A percentile compares a stretch with the other conserved stretches of the same genome.
phyloP scores from a whole-genome alignment of 1,140 invertebrate genomes.

The Hyphantria cunea region DNA sequence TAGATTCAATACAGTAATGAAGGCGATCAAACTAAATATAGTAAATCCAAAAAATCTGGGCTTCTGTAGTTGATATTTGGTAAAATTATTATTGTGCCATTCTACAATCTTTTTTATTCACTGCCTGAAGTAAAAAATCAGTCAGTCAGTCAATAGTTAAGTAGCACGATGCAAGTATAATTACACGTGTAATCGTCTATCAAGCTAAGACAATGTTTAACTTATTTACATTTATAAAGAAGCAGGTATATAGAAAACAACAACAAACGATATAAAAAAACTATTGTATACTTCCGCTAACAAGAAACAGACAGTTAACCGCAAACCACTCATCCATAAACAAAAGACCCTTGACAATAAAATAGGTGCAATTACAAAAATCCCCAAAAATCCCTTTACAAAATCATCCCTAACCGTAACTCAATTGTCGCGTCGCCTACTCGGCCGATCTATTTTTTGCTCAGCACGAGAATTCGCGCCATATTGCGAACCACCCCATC shows the following conservation, averaged over 20 bases:
- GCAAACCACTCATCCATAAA: conserved; percentile 26
- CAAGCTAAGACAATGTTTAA: too few relatives aligned
- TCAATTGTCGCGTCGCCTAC: conserved; percentile 53
- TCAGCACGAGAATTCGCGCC: conserved; percentile 60
- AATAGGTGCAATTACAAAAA: conserved; percentile 54
- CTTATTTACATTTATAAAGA: not conserved
- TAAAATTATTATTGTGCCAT: too few relatives aligned
- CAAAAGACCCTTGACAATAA: conserved; percentile 45
- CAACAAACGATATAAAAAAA: not conserved
- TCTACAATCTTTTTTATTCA: too few relatives aligned
- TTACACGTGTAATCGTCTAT: too few relatives aligned
- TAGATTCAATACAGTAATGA: too few relatives aligned
- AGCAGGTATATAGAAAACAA: not conserved
- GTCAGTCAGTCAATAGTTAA: too few relatives aligned
- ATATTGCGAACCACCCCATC: conserved; percentile 73
- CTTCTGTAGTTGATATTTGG: too few relatives aligned
- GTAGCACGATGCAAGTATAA: too few relatives aligned
- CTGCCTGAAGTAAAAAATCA: too few relatives aligned
- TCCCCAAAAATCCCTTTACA: conserved; percentile 41
- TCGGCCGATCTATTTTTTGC: conserved; percentile 63
- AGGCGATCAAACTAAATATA: too few relatives aligned
- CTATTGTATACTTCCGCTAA: not conserved
- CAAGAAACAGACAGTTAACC: conserved; percentile 4
- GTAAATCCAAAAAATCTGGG: too few relatives aligned
- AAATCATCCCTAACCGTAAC: conserved; percentile 58